Base-by-base conservation (phyloP, 2,113 vertebrate species). In the Proteles cristata region DNA sequence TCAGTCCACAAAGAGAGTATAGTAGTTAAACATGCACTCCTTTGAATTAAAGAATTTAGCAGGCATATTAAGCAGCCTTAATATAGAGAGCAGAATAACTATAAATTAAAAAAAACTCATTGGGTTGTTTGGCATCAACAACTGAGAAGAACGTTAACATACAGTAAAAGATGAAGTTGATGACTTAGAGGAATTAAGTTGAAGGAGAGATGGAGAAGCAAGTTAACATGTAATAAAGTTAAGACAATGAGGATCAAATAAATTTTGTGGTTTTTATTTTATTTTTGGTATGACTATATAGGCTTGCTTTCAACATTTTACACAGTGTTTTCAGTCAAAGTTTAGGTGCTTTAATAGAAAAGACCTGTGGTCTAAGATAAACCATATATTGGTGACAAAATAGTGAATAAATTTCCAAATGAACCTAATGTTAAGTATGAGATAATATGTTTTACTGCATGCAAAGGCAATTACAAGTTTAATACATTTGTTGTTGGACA, bases 341-440 rank as follows among this genome's bases (percentile, higher is more conserved):
- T 93, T 80, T 97, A 74, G 96, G 17, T n/a, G 53, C 23, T 97
- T 97, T 88, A 83, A 53, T 83, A 84, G 92, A 74, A 58, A 88
- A 93, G 71, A 28, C 58, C n/a, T 69, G 48, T 84, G 58, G 66
- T 26, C 11, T 58, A 66, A 58, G 23, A n/a, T 93, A 90, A 53
- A 69, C 71, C 28, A 53, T 79, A 88, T 61, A 96, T 92, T 97
- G 86, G 89, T 76, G 50, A 84, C 87, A 45, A 97, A 94, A 81
- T n/a, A 53, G 79, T 76, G 16, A 0, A 15, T 79, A 96, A 89
- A 92, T 97, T 98, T 81, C 25, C 82, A 96, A 88, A 73, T 14
- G 16, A 87, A 28, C 9, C 0, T n/a, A 71, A 97, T 97, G 26
- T 96, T 96, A 73, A 7, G 0, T 96, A 90, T 43, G n/a, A 96